Percentiles rank a stretch among this genome's conserved stretches.
Evolutionary conservation across 2,797 vertebrate species (phyloP).

Genomic region (Pangasius macronema): DNA sequence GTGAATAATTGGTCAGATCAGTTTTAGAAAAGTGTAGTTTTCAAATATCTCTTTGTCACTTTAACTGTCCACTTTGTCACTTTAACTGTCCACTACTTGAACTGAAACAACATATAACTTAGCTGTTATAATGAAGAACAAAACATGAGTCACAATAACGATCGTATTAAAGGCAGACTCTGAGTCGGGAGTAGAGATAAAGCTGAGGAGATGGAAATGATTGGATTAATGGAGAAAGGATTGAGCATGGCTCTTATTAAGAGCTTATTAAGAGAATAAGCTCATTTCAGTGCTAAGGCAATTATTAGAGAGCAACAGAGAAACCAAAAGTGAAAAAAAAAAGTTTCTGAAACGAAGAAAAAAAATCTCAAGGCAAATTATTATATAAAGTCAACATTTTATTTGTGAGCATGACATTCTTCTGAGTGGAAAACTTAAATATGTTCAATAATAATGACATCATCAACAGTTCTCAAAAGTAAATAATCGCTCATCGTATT

Average conservation of each 20-base stretch:
- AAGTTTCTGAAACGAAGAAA: too few species aligned
- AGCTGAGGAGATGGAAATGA: conserved; percentile 46
- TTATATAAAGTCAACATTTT: conserved; percentile 15
- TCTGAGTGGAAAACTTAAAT: not conserved
- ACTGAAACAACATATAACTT: not conserved
- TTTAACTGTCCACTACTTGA: not conserved
- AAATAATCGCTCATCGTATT: not conserved
- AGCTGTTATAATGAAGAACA: not conserved
- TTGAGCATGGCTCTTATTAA: conserved; percentile 55
- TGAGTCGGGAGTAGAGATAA: conserved; percentile 14
- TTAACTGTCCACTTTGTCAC: not conserved
- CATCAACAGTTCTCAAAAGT: not conserved
- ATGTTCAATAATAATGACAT: not conserved
- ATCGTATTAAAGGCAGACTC: not conserved
- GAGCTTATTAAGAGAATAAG: conserved; percentile 63
- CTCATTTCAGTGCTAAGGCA: conserved; percentile 55
- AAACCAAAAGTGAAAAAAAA: not conserved
- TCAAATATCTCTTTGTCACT: not conserved
- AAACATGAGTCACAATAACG: too few species aligned
- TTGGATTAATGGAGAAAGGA: conserved; percentile 61
- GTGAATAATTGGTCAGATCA: not conserved
- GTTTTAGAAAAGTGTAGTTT: not conserved
- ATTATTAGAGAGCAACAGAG: conserved; percentile 47
- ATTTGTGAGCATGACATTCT: not conserved
- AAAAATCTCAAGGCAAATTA: not conserved